A percentile compares a stretch with the other conserved stretches of the same genome.
phyloP scores from a whole-genome alignment of 1,140 invertebrate genomes.

The Drosophila novamexicana region DNA sequence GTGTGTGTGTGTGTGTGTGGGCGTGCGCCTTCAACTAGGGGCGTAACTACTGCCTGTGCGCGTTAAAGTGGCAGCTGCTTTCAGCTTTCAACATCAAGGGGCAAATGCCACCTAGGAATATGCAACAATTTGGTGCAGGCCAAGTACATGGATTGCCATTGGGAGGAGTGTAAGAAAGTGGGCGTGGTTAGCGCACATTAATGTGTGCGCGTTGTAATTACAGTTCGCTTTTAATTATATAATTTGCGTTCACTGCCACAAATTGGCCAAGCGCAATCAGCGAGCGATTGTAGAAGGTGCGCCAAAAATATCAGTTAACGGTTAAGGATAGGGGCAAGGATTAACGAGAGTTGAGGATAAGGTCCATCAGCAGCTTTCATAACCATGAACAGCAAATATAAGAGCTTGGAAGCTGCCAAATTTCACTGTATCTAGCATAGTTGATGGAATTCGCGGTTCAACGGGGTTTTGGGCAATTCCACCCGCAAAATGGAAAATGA shows the following conservation, averaged over 20 bases:
- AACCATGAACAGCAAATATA: too few relatives aligned
- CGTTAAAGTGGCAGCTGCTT: constrained; percentile 67
- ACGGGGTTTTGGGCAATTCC: too few relatives aligned
- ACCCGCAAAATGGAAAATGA: too few relatives aligned
- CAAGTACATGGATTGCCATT: not conserved
- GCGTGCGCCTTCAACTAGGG: constrained; percentile 23
- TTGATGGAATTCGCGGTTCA: too few relatives aligned
- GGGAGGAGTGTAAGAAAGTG: too few relatives aligned
- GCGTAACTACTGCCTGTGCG: constrained; percentile 48
- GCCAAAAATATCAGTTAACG: not conserved
- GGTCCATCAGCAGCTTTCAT: too few relatives aligned
- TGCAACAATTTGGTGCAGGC: constrained; percentile 70
- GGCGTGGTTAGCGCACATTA: constrained; percentile 3
- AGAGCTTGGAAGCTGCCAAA: too few relatives aligned
- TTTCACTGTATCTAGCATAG: too few relatives aligned
- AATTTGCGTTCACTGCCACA: constrained; percentile 40
- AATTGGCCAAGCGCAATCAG: constrained; percentile 61
- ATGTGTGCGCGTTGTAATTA: constrained; percentile 38
- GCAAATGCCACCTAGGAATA: constrained; percentile 49
- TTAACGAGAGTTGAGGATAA: too few relatives aligned
- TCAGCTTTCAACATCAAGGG: constrained; percentile 53
- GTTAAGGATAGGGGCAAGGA: not conserved
- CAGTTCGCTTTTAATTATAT: constrained; percentile 67
- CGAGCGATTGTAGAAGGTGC: constrained; percentile 23
- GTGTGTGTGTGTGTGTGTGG: constrained; percentile 1